These are phyloP conservation scores for Rhyzopertha dominica DNA, from an alignment of 1,140 invertebrate species.

Conservation along the genomic window DNA sequence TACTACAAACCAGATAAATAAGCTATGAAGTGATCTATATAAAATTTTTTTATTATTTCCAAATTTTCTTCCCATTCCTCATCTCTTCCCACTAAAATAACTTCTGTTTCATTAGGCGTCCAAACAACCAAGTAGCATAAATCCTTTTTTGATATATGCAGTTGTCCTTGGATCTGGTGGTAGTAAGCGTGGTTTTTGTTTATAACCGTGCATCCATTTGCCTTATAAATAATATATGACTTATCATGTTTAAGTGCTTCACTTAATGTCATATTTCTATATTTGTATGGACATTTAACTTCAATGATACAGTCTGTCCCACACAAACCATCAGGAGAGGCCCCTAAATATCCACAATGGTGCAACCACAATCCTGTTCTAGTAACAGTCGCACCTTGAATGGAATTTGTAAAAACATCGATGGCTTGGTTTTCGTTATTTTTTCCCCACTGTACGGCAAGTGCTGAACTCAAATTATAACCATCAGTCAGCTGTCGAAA, in stretches of 20 bases:
- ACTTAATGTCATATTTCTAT: constrained; percentile 1
- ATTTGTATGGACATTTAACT: constrained; percentile 10
- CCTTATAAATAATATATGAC: constrained; percentile 1
- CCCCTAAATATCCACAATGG: constrained; percentile 7
- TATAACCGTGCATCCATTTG: no score
- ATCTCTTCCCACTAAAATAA: not conserved
- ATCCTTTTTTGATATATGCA: no score
- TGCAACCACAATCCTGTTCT: constrained; percentile 1
- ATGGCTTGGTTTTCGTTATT: constrained; percentile 8
- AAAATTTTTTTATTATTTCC: constrained; percentile 7
- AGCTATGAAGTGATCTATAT: constrained; percentile 8
- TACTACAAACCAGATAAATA: no score
- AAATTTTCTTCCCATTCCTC: constrained; percentile 6
- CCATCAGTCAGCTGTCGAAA: constrained; percentile 14
- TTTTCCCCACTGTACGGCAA: constrained; percentile 12
- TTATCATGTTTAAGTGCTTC: constrained; percentile 1
- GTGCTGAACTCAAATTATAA: constrained; percentile 10
- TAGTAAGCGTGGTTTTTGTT: no score
- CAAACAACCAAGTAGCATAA: no score
- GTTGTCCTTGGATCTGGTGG: no score
- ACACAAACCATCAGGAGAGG: constrained; percentile 6
- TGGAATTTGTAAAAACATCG: not conserved
- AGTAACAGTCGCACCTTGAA: not conserved
- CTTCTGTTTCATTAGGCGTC: no score
- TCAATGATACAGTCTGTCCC: constrained; percentile 3